Base-by-base conservation (phyloP, 2,888 invertebrate species). In the Platycheirus rosarum region DNA sequence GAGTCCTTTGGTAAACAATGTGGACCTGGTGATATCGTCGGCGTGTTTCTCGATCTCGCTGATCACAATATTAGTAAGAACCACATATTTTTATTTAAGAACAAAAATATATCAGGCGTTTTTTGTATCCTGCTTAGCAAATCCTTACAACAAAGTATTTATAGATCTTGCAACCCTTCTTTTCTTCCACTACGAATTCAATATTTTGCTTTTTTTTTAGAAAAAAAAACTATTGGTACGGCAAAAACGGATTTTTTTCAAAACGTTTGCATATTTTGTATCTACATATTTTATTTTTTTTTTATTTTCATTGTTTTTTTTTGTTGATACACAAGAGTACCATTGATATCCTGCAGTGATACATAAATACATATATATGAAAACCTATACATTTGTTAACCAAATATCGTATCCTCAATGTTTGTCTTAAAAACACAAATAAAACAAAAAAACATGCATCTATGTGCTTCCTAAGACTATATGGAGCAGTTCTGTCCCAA, bases 1-100 rank as follows among this genome's bases (percentile, higher is more conserved):
- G 99, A 99, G 92, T 95, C 97, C 78, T 99, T 98, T 92, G 99
- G 99, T 91, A 98, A 98, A 93, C 96, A 96, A 92, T 99, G 99
- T 97, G 96, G 96, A 91, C 95, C 97, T 88, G 98, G 98, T 89
- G 99, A 99, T 93, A 96, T 99, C 89, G 97, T 99, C 89, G 99
- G 99, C 86, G 98, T 98, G 90, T 98, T 99, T 94, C 95, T 99
- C 91, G 99, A 99, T 94, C 94, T 99, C 90, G 97, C 98, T 92
- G 99, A 99, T 94, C 96, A 95, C 91, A 99, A 99, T 89, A 98
- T 99, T 93, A 98, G 98, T 98, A 96, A 97, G 96, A 93, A 91
- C 46, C 46, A 60, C n/a, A 63, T 2, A 42, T 29, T 60, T 63
- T 74, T 49, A 18, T 29, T 18, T 26, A 44, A 16, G 29, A 6